Evolutionary conservation across 2,797 vertebrate genomes (phyloP).

Genomic region (Phyllotis vaccarum): DNA sequence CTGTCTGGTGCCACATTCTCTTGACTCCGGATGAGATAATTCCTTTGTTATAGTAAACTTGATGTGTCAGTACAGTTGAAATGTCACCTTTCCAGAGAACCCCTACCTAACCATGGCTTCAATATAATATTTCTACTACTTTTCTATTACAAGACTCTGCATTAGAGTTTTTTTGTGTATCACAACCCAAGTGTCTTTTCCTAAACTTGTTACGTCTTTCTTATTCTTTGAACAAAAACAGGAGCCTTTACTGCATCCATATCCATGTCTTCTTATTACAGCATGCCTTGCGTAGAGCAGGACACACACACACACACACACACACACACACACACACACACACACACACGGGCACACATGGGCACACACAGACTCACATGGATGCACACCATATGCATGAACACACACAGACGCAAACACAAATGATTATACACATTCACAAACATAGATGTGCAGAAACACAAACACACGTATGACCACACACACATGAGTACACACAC

Average conservation of each 20-base stretch:
- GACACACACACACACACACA: too few species aligned
- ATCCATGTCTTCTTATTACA: too few species aligned
- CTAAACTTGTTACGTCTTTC: neutral
- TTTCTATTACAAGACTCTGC: neutral
- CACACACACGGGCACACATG: neutral
- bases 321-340: neutral
- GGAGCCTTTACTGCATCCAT: neutral
- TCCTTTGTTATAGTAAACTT: neutral
- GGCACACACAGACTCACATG: too few species aligned
- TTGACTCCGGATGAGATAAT: neutral
- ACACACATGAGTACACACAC: neutral
- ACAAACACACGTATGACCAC: neutral
- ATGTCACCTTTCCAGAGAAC: neutral
- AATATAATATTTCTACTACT: neutral
- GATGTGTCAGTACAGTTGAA: neutral
- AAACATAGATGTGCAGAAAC: neutral
- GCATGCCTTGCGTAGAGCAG: neutral
- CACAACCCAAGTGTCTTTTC: neutral
- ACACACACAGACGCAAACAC: neutral
- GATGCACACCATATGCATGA: too few species aligned
- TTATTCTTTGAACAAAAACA: neutral
- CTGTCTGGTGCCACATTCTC: neutral
- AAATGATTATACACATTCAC: neutral
- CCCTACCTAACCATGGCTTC: neutral
- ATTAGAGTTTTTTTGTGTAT: neutral